phyloP scores from a whole-genome alignment of 2,888 invertebrate species.

The Steromphala cineraria region DNA sequence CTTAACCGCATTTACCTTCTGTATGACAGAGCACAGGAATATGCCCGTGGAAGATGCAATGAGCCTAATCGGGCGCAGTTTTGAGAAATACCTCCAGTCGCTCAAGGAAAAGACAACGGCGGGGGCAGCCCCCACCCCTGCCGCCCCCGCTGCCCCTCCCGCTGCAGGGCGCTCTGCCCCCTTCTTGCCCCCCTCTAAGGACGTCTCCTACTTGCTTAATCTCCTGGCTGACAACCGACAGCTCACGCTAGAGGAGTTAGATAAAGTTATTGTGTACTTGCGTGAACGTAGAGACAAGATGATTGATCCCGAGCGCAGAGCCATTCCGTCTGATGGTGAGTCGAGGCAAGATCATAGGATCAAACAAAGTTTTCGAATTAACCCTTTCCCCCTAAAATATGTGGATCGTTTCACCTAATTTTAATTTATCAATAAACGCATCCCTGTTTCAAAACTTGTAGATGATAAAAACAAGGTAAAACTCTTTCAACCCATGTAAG shows the following conservation, averaged over 20 bases:
- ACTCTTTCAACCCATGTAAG: no score
- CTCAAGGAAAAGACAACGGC: conserved; percentile 54
- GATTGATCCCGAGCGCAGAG: conserved; percentile 4
- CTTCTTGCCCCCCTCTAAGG: conserved; percentile 54
- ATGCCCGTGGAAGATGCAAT: conserved; percentile 96
- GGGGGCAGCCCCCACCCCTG: conserved; percentile 14
- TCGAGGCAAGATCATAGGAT: neutral
- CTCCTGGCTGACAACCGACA: conserved; percentile 87
- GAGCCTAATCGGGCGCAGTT: conserved; percentile 81
- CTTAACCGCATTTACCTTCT: neutral
- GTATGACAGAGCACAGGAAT: conserved; percentile 89
- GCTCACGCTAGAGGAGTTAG: conserved; percentile 61
- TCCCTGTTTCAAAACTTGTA: no score
- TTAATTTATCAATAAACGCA: no score
- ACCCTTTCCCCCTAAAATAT: no score
- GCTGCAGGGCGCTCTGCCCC: conserved; percentile 33
- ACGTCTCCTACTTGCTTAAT: conserved; percentile 79
- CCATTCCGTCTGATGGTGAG: conserved; percentile 39
- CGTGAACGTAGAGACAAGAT: conserved; percentile 82
- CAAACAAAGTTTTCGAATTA: no score
- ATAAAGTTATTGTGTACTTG: conserved; percentile 77
- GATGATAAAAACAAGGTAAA: no score
- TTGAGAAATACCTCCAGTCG: conserved; percentile 72
- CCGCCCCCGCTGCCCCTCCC: conserved; percentile 32
- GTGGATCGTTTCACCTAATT: no score